Base-by-base conservation (phyloP, 2,113 vertebrate species). In the Hippocampus abdominalis region DNA sequence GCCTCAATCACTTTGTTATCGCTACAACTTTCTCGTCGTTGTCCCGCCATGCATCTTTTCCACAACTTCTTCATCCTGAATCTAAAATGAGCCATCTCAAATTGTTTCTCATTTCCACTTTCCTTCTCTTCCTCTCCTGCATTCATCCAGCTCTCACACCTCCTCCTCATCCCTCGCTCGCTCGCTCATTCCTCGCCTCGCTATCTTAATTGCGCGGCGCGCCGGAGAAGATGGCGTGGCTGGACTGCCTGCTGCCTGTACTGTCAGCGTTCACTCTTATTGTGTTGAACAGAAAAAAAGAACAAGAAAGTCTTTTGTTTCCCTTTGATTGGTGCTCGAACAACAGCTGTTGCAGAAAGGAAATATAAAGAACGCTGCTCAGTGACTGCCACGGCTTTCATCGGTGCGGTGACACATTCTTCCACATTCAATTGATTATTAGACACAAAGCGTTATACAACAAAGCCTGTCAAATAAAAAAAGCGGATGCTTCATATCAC, bases 1-100 rank as follows among this genome's bases (percentile, higher is more conserved):
- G 73, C 66, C 71, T 49, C 69, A 76, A 73, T 84, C 80, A 48
- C 44, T 60, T 70, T 0, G 64, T 78, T 75, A 81, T 82, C 69
- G 53, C 48, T 32, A 13, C 36, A 21, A 32, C 42, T 66, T 66
- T 54, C 44, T 61, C 64, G 9, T 79, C 72, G 32, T 60, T 66
- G 61, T 42, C 44, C 32, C n/a, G 10, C 42, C 62, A 23, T 46
- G 23, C 63, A 8, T 44, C 44, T 27, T 44, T 66, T 42, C 36
- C 39, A 44, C 21, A 7, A 32, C 25, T 23, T 21, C 18, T 39
- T 40, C 32, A 36, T 21, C 8, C 32, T 40, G 56, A 32, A 60
- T 60, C 27, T 9, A 29, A 60, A 60, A 32, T 3, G 27, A 32
- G 15, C 32, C 57, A 18, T 40, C 10, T 64, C n/a, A 40, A 23